phyloP scores from a whole-genome alignment of 2,797 vertebrate genomes.

The Clarias pachynema region DNA sequence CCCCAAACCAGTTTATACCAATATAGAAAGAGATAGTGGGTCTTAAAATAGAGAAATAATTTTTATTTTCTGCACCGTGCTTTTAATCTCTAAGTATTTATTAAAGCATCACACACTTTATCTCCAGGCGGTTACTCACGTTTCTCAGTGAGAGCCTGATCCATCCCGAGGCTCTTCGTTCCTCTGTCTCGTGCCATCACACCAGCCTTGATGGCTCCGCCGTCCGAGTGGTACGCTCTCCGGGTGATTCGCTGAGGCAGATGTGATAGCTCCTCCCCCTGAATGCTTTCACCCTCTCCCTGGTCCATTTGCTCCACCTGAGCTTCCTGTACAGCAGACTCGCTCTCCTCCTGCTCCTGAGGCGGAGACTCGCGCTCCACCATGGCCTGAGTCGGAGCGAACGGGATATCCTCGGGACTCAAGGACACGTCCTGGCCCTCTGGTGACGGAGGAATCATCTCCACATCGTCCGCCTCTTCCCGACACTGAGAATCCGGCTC shows the following conservation, averaged over 20 bases:
- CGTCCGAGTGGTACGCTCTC: conserved; percentile 62
- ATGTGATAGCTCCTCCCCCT: background rate
- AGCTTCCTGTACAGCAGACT: conserved; percentile 23
- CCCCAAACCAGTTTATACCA: background rate
- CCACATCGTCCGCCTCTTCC: conserved; percentile 41
- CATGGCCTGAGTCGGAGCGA: conserved; percentile 42
- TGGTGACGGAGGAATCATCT: conserved; percentile 34
- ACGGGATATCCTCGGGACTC: conserved; percentile 34
- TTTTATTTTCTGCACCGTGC: background rate
- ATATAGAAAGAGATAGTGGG: background rate
- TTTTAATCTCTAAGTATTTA: background rate
- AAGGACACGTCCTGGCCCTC: background rate
- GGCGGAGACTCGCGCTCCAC: conserved; percentile 28
- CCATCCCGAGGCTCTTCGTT: conserved; percentile 54
- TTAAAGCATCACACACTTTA: background rate
- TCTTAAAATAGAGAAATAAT: background rate
- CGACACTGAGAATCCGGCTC: conserved; percentile 41
- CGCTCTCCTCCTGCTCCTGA: conserved; percentile 33
- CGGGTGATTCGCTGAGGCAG: conserved; percentile 53
- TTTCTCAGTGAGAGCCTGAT: conserved; percentile 45
- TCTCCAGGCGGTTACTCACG: conserved; percentile 55
- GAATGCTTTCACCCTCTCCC: background rate
- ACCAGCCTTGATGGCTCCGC: conserved; percentile 32
- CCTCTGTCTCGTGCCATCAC: conserved; percentile 38
- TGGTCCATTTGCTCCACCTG: background rate